Base-by-base conservation (phyloP, 2,888 invertebrate species). In the Ariolimax columbianus region DNA sequence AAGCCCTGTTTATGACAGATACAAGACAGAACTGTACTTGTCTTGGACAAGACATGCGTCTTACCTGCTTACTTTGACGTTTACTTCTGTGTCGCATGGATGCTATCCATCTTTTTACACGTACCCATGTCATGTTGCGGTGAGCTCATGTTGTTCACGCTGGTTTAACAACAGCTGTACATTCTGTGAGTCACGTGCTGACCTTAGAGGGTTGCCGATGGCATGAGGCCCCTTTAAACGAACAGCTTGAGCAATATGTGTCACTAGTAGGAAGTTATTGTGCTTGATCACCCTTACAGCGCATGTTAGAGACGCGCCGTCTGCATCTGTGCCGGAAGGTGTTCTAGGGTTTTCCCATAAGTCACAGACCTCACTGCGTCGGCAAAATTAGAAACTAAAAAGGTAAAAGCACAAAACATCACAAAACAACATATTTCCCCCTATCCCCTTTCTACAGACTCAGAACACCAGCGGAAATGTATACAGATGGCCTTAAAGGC, bases 31-130 rank as follows among this genome's bases (percentile, higher is more conserved):
- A n/a, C n/a, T n/a, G n/a, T n/a, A n/a, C n/a, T n/a, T n/a, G n/a
- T n/a, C n/a, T n/a, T n/a, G n/a, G n/a, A n/a, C n/a, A n/a, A n/a
- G n/a, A n/a, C n/a, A 47, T 55, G 23, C 17, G 3, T n/a, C 77
- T 0, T 40, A 78, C 77, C 59, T 59, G 30, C 36, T 55, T 43
- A 77, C 2, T 26, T 1, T 59, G 38, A 40, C 63, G 36, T 38
- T 78, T 79, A 33, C 40, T 11, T 26, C 68, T 68, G 30, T 33
- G 43, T 79, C 30, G 40, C 66, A 36, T 79, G 17, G 43, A 66
- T 43, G 68, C 23, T 23, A 66, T 30, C 79, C 79, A 79, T 79
- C 19, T 79, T 19, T 68, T 79, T n/a, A 68, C 17, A 26, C 30
- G 7, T 63, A 40, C 26, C n/a, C 38, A 79, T 63, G 9, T 63